Evolutionary conservation across 2,888 invertebrate genomes (phyloP).

Genomic region (Noctua janthina): DNA sequence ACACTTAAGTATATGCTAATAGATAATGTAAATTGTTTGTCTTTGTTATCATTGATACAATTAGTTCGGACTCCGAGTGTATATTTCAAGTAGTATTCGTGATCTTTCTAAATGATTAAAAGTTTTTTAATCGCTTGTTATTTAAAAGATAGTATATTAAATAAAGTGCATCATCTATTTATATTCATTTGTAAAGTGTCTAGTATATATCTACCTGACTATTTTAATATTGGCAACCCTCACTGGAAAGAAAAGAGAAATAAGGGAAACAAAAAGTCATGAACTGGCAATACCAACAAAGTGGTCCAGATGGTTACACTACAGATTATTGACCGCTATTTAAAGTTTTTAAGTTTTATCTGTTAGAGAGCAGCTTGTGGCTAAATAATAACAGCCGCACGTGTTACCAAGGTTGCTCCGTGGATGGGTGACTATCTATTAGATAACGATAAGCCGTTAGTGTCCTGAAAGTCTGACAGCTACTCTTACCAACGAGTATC

Average conservation of each 20-base stretch:
- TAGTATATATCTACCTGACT: background rate
- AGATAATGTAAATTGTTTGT: conserved; percentile 70
- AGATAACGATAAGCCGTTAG: background rate
- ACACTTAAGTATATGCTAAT: conserved; percentile 75
- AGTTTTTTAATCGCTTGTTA: conserved; percentile 24
- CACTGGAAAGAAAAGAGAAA: background rate
- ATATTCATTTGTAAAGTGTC: background rate
- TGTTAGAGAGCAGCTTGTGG: background rate
- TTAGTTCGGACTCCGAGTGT: conserved; percentile 56
- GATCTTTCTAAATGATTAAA: conserved; percentile 22
- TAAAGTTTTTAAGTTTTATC: background rate
- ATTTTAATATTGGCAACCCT: background rate
- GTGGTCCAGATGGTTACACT: background rate
- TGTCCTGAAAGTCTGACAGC: background rate
- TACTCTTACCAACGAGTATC: background rate
- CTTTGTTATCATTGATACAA: conserved; percentile 70
- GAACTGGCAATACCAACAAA: background rate
- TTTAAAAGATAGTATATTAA: conserved; percentile 24
- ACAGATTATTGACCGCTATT: background rate
- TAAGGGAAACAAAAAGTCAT: background rate
- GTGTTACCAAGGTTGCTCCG: background rate
- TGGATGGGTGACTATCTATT: background rate
- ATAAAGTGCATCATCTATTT: background rate
- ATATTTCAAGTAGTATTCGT: conserved; percentile 29
- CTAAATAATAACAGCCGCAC: background rate